Evolutionary conservation across 2,113 vertebrate genomes (phyloP), one percentile per base, ranked within the genome.

Genomic region (Hyperopisus bebe): DNA sequence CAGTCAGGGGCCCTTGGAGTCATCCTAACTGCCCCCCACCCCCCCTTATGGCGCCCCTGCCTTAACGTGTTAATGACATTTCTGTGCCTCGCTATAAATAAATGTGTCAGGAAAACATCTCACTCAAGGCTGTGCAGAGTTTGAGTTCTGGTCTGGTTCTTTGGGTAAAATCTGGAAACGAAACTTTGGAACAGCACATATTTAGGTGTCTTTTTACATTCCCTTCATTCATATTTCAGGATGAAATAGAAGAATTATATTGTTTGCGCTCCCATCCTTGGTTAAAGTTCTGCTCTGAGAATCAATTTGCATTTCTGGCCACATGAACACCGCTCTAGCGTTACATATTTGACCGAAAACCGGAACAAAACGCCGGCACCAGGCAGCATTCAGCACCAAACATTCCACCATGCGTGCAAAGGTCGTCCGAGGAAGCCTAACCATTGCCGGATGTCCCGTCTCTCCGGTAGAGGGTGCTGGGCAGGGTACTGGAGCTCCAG

Each of bases 401-500:
- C 46, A 51, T 53, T 35, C 86, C 27, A 15, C 15, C 24, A 1
- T 27, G n/a, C 2, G n/a, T 11, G 62, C 62, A 70, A 31, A 70
- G 51, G 50, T 84, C 70, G n/a, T n/a, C 6, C 17, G 55, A 13
- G 46, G 44, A 50, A n/a, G 66, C 50, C 88, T 90, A 44, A 90
- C 91, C 91, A 13, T 87, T 80, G 24, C 89, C 66, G 15, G 85
- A 0, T 91, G 94, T 91, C 93, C 95, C 94, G 90, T 95, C 94
- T 82, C 94, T n/a, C 88, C 94, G 94, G 93, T 96, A 96, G 86
- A 96, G 93, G 0, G 94, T 96, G 92, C 95, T 96, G 88, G 95
- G 95, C 4, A 96, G 94, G 5, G 95, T 96, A 90, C 93, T 95
- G 92, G 94, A 95, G 92, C 94, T 95, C 95, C 95, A 96, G 87